Percentiles rank a stretch among this genome's conserved stretches.
These are phyloP conservation scores for Clarias gariepinus DNA, from an alignment of 2,113 vertebrate genomes.

Conservation along the genomic window DNA sequence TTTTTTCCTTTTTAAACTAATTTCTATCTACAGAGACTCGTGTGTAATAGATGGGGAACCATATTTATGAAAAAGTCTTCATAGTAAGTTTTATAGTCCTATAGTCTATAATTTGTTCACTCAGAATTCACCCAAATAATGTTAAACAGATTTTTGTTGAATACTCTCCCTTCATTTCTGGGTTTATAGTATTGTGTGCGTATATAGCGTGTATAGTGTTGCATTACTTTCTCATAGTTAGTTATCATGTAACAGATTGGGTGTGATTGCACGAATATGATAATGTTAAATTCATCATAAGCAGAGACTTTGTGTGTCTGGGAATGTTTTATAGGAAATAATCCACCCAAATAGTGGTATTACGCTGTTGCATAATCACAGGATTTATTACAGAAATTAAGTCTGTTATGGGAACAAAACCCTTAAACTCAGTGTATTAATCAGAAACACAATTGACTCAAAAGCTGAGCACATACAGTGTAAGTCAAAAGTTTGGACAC, in stretches of 20 bases:
- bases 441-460: neutral
- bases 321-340: neutral
- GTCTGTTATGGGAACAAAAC: neutral
- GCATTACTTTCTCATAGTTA: neutral
- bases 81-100: neutral
- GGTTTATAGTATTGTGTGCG: neutral
- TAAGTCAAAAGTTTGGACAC: too few species aligned
- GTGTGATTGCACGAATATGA: neutral
- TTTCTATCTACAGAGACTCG: neutral
- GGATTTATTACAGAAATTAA: neutral
- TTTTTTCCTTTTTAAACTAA: neutral
- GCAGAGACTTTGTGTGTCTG: too few species aligned
- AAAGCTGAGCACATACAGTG: too few species aligned
- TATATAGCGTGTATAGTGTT: too few species aligned
- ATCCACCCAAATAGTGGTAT: neutral
- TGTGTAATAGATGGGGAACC: neutral
- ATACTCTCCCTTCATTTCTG: neutral
- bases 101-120: neutral
- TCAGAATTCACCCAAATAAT: neutral
- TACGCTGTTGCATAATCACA: neutral
- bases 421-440: neutral
- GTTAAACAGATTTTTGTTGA: neutral
- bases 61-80: neutral
- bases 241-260: neutral
- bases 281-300: neutral